A percentile compares a stretch with the other conserved stretches of the same genome.
phyloP scores from a whole-genome alignment of 2,113 vertebrate genomes.

The Ranitomeya imitator region DNA sequence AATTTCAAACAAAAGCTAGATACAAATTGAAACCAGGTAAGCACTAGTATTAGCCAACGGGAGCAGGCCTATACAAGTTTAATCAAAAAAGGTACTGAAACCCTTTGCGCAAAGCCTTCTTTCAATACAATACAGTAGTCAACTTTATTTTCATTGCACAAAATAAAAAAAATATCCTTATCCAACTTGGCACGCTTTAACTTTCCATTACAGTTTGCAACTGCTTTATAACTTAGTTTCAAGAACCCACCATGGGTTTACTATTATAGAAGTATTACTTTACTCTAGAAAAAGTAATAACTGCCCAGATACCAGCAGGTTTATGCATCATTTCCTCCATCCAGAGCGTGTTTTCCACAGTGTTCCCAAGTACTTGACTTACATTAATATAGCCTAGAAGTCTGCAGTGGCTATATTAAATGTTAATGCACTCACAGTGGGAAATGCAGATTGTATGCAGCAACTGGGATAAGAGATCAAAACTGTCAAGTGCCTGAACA shows the following conservation, averaged over 20 bases:
- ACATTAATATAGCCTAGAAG: constrained; percentile 67
- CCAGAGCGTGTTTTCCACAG: constrained; percentile 75
- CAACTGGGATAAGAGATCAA: constrained; percentile 88
- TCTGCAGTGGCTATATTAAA: constrained; percentile 73
- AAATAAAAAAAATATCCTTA: constrained; percentile 71
- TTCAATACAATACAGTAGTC: constrained; percentile 80
- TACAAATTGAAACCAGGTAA: constrained; percentile 80
- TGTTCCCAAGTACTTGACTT: constrained; percentile 68
- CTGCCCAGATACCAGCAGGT: constrained; percentile 80
- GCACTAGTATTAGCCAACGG: constrained; percentile 79
- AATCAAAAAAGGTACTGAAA: constrained; percentile 80
- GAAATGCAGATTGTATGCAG: constrained; percentile 77
- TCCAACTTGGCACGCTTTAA: constrained; percentile 74
- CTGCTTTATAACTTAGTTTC: constrained; percentile 68
- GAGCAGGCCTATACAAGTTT: constrained; percentile 84
- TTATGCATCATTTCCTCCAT: constrained; percentile 72
- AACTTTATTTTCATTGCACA: constrained; percentile 80
- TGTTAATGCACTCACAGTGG: constrained; percentile 68
- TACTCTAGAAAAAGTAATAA: constrained; percentile 84
- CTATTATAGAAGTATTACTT: constrained; percentile 64
- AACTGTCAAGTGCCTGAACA: constrained; percentile 81
- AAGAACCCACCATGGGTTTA: constrained; percentile 64
- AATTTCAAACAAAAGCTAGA: constrained; percentile 84
- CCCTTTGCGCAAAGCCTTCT: constrained; percentile 79
- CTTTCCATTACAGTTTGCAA: constrained; percentile 72